These are phyloP conservation scores for Papilio glaucus DNA, from an alignment of 1,140 invertebrate species.

Conservation along the genomic window DNA sequence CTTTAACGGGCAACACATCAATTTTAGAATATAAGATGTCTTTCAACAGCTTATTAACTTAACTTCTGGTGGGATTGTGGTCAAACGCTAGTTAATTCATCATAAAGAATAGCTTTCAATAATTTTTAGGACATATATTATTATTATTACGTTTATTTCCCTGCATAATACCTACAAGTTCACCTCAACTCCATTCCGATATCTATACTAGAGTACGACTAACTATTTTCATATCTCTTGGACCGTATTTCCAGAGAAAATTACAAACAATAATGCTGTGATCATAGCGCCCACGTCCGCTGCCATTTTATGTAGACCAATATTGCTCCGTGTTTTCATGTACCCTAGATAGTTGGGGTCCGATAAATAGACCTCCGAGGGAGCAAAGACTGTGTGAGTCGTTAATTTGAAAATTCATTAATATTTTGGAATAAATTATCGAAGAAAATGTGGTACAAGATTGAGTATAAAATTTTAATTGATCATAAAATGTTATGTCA, in stretches of 20 bases:
- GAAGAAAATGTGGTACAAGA: too few relatives aligned
- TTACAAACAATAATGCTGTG: constrained; percentile 33
- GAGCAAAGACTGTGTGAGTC: not conserved
- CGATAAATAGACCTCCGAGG: constrained; percentile 20
- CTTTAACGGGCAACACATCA: too few relatives aligned
- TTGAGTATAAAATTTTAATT: too few relatives aligned
- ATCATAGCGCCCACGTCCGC: constrained; percentile 34
- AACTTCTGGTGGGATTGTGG: too few relatives aligned
- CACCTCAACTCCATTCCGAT: constrained; percentile 8
- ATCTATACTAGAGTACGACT: not conserved
- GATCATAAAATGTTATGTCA: too few relatives aligned
- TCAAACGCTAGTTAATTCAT: too few relatives aligned
- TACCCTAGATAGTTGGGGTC: constrained; percentile 17
- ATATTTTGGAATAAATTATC: too few relatives aligned
- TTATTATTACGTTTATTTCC: not conserved
- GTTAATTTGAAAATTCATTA: constrained; percentile 31
- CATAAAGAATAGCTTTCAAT: too few relatives aligned
- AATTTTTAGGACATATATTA: too few relatives aligned
- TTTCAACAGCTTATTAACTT: too few relatives aligned
- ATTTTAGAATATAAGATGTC: too few relatives aligned
- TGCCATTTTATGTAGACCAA: constrained; percentile 31
- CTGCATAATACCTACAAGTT: not conserved
- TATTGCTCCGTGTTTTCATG: constrained; percentile 28
- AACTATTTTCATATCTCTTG: constrained; percentile 30
- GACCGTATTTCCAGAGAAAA: constrained; percentile 25